phyloP scores from a whole-genome alignment of 2,113 vertebrate genomes.

The Macroglossus sobrinus region DNA sequence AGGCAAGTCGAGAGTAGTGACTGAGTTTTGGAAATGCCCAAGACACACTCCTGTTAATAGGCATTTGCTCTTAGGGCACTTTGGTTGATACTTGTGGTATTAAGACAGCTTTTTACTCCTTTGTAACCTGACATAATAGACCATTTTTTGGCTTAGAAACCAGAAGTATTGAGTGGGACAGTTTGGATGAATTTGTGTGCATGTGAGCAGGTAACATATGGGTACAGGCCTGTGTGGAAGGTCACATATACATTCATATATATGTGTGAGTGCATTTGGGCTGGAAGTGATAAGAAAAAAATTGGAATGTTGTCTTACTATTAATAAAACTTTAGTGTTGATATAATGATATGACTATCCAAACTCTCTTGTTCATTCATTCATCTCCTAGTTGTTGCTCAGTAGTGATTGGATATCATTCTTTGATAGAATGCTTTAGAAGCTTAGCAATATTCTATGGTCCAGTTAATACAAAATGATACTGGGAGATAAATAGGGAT shows the following conservation, averaged over 20 bases:
- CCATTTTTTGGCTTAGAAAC: background rate
- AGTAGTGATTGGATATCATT: background rate
- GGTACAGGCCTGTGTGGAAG: background rate
- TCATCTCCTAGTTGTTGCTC: background rate
- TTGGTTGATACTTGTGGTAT: background rate
- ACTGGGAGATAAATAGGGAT: background rate
- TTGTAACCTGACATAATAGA: background rate
- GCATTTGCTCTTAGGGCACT: background rate
- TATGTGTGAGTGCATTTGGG: background rate
- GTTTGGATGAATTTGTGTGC: background rate
- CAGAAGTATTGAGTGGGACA: background rate
- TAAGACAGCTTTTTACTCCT: background rate
- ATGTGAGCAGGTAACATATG: background rate
- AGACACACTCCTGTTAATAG: background rate
- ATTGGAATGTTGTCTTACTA: background rate
- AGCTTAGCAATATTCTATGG: background rate
- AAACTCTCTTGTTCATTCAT: background rate
- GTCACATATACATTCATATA: background rate
- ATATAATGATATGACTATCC: background rate
- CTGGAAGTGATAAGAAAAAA: background rate
- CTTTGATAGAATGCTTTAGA: background rate
- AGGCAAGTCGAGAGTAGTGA: background rate
- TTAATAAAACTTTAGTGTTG: slow-evolving; percentile 13
- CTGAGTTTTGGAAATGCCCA: background rate
- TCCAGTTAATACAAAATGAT: background rate